These are phyloP conservation scores for Neotragus moschatus DNA, from an alignment of 2,113 vertebrate genomes.

Conservation along the genomic window DNA sequence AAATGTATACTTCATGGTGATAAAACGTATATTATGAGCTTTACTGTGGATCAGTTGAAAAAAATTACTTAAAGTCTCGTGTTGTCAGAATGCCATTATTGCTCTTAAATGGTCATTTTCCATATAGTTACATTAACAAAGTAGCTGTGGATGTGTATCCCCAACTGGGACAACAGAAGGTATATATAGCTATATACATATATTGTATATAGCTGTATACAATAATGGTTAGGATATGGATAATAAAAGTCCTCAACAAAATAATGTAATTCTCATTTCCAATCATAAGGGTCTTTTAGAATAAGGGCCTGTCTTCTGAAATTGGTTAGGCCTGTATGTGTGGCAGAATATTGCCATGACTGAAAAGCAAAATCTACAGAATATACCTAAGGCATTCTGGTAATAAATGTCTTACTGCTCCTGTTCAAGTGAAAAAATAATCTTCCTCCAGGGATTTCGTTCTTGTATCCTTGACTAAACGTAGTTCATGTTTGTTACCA, in stretches of 20 bases:
- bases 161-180: background rate
- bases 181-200: background rate
- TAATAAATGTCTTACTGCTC: conserved; percentile 1
- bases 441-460: conserved; percentile 66
- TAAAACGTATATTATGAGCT: background rate
- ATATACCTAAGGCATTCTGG: background rate
- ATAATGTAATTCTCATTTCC: background rate
- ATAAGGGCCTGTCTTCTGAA: background rate
- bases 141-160: background rate
- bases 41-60: background rate
- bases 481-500: background rate
- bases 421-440: conserved; percentile 73
- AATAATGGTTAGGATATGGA: background rate
- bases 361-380: conserved; percentile 8
- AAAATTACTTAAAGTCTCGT: background rate
- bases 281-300: background rate
- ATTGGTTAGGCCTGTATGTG: background rate
- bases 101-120: background rate
- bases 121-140: background rate
- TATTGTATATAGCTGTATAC: background rate
- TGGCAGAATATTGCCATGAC: background rate
- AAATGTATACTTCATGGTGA: background rate
- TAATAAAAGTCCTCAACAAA: background rate
- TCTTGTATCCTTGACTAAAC: background rate
- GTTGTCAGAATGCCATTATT: background rate